Evolutionary conservation across 2,113 vertebrate species (phyloP), one percentile per base, ranked within the genome.

Genomic region (Mus spicilegus): DNA sequence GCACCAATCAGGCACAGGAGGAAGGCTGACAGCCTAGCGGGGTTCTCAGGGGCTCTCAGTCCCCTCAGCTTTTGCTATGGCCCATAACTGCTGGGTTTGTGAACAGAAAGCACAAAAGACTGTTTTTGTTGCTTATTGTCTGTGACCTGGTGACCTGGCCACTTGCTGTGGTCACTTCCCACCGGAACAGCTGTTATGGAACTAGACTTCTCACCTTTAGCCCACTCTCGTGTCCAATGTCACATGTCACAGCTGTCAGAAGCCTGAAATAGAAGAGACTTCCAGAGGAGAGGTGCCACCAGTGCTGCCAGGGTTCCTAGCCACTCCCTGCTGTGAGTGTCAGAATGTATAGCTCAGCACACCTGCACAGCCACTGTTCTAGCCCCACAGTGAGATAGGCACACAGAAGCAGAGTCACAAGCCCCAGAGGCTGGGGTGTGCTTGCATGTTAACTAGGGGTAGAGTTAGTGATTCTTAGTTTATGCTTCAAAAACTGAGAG

Each of bases 181-280:
- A 24, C 77, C 49, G 2, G 12, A 54, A 49, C 80, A 86, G 67
- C 89, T 80, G 87, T 20, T 1, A 14, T 3, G 56, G 0, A 49
- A 13, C 70, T 24, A 30, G 72, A 56, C 49, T 56, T 65, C 28
- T 91, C 13, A 95, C 95, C 97, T 95, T 97, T 97, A 58, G 10
- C 97, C 97, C 58, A 89, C 19, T 51, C 75, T 84, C 7, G 0
- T 61, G 84, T 76, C 76, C 93, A 49, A 42, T 0, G 49, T 97
- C 94, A 90, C 96, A 90, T 94, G 95, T 63, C 49, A 13, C 12
- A 61, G 88, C 91, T 36, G 65, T 94, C 95, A 95, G 67, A 28
- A 92, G 72, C 92, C 81, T n/a, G 75, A 78, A 97, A 97, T 97
- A 97, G 97, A 81, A 42, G 88, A 85, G 65, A 51, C n/a, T 76